Evolutionary conservation across 1,140 invertebrate genomes (phyloP).

Genomic region (Hylaeus volcanicus): DNA sequence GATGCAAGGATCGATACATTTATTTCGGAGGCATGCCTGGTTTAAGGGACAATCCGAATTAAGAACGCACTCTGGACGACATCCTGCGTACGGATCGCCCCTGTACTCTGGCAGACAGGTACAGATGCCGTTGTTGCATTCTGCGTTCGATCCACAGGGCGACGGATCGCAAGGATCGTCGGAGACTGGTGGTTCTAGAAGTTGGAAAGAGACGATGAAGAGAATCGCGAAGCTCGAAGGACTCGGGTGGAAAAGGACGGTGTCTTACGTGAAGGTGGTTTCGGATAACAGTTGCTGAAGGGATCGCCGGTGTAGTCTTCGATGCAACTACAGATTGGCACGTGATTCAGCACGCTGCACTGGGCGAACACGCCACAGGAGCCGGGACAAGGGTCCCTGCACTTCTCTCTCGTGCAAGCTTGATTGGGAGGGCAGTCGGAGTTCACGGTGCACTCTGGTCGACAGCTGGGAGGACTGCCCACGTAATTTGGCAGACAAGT

Average conservation of each 20-base stretch:
- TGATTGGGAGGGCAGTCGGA: conserved; percentile 80
- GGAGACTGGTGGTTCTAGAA: conserved; percentile 68
- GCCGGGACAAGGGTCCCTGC: conserved; percentile 87
- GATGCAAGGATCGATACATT: conserved; percentile 90
- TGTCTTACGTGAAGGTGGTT: conserved; percentile 16
- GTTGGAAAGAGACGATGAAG: not conserved
- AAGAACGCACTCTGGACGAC: conserved; percentile 88
- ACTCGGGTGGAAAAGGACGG: not conserved
- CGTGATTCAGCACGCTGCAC: conserved; percentile 87
- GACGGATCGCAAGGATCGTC: conserved; percentile 85
- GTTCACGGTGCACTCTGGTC: conserved; percentile 84
- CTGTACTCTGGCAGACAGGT: conserved; percentile 86
- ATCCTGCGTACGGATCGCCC: conserved; percentile 83
- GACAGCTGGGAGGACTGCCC: conserved; percentile 85
- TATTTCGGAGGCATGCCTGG: conserved; percentile 89
- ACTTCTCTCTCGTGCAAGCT: conserved; percentile 80
- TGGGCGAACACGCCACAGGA: conserved; percentile 88
- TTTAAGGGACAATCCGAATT: conserved; percentile 91
- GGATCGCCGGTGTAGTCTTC: conserved; percentile 82
- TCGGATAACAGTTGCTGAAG: conserved; percentile 80
- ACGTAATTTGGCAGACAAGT: conserved; percentile 84
- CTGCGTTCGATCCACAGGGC: conserved; percentile 88
- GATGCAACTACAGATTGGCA: conserved; percentile 89
- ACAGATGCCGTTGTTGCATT: conserved; percentile 86
- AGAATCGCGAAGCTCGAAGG: no score